A percentile compares a stretch with the other conserved stretches of the same genome.
Conservation (phyloP, 1,140 invertebrate genomes). For the Lepidotrigona ventralis region DNA sequence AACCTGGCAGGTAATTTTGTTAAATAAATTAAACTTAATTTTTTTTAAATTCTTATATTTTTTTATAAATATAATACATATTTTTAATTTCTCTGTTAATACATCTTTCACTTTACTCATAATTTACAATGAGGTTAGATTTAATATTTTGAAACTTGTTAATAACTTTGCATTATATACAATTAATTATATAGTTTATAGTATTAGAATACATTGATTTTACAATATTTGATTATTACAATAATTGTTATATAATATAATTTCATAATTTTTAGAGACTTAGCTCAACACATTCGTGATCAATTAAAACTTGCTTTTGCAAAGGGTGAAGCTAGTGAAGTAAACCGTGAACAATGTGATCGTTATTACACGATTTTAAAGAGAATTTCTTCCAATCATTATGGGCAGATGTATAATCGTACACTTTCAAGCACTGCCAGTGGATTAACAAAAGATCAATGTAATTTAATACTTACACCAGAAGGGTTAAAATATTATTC, state of each 20-base stretch:
- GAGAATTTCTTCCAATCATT: slow-evolving; percentile 85
- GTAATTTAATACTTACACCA: slow-evolving; percentile 85
- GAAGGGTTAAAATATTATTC: slow-evolving; percentile 85
- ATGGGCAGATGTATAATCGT: slow-evolving; percentile 84
- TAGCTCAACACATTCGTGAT: slow-evolving; percentile 87
- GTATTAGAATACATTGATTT: background rate
- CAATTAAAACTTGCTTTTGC: slow-evolving; percentile 85
- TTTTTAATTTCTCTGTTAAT: background rate
- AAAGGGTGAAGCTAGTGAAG: slow-evolving; percentile 80
- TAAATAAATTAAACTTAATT: background rate
- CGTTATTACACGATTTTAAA: slow-evolving; percentile 85
- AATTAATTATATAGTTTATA: background rate
- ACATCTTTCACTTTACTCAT: background rate
- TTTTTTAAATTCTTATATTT: background rate
- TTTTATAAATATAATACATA: background rate
- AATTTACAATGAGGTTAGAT: slow-evolving; percentile 10
- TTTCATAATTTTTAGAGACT: slow-evolving; percentile 82
- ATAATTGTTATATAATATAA: background rate
- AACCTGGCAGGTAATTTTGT: slow-evolving; percentile 84
- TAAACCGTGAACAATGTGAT: slow-evolving; percentile 83
- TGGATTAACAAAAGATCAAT: slow-evolving; percentile 86
- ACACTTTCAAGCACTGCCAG: slow-evolving; percentile 83
- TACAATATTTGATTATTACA: background rate
- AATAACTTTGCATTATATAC: background rate
- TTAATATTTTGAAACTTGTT: background rate